Evolutionary conservation across 2,113 vertebrate species (phyloP).

Genomic region (Dipodomys ordii): DNA sequence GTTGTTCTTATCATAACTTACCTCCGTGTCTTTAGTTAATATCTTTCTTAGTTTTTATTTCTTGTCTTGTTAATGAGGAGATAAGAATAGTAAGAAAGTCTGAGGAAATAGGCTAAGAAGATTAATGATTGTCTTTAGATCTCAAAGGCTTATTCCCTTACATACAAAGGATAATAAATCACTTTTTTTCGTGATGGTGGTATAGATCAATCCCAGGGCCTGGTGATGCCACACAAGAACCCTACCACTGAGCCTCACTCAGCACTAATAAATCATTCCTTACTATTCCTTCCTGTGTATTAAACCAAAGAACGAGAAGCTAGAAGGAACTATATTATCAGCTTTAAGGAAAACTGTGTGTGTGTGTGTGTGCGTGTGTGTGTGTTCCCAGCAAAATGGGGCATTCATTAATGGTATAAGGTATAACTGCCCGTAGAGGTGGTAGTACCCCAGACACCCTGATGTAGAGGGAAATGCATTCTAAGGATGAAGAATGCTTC

Average conservation of each 20-base stretch:
- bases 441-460: background rate
- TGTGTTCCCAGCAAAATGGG: background rate
- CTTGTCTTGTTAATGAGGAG: constrained; percentile 25
- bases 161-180: background rate
- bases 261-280: background rate
- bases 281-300: background rate
- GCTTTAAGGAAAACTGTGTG: background rate
- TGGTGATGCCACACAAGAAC: no score
- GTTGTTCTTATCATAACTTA: background rate
- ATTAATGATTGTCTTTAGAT: background rate
- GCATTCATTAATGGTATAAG: background rate
- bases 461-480: background rate
- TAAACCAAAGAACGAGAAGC: background rate
- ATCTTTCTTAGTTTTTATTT: constrained; percentile 31
- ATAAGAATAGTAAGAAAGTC: background rate
- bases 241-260: no score
- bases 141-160: background rate
- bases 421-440: background rate
- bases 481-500: no score
- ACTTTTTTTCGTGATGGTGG: background rate
- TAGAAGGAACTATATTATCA: background rate
- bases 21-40: background rate
- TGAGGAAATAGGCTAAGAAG: constrained; percentile 15
- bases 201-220: no score
- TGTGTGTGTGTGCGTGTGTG: background rate